Evolutionary conservation across 1,140 invertebrate species (phyloP).

Genomic region (Gonioctena quinquepunctata): DNA sequence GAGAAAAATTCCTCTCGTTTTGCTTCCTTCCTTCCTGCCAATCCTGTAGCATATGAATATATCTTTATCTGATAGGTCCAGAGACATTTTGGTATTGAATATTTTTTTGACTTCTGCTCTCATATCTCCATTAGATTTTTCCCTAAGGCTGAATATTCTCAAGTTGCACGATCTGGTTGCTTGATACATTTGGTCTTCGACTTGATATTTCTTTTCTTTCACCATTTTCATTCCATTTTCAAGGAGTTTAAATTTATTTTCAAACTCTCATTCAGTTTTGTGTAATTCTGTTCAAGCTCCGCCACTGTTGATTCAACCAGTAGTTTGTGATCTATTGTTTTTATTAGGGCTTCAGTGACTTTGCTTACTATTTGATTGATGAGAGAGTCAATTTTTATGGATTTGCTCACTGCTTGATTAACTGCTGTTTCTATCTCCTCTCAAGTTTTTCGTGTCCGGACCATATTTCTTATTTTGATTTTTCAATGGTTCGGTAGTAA

Average conservation of each 20-base stretch:
- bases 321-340: background rate
- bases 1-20: conserved; percentile 10
- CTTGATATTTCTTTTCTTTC: background rate
- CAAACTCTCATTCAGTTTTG: background rate
- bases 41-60: conserved; percentile 8
- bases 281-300: conserved; percentile 2
- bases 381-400: background rate
- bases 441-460: background rate
- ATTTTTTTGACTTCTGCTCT: conserved; percentile 15
- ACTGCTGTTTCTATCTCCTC: background rate
- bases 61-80: background rate
- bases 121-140: conserved; percentile 6
- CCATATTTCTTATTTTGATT: background rate
- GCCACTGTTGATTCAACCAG: background rate
- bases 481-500: background rate
- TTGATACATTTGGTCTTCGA: conserved; percentile 15
- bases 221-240: background rate
- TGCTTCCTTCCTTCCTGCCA: background rate
- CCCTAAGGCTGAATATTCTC: conserved; percentile 9
- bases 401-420: background rate
- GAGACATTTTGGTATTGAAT: conserved; percentile 3
- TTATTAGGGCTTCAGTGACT: background rate
- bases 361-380: background rate
- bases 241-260: background rate
- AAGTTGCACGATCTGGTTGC: conserved; percentile 1